Evolutionary conservation across 2,888 invertebrate genomes (phyloP).

Genomic region (Eledona agricola): DNA sequence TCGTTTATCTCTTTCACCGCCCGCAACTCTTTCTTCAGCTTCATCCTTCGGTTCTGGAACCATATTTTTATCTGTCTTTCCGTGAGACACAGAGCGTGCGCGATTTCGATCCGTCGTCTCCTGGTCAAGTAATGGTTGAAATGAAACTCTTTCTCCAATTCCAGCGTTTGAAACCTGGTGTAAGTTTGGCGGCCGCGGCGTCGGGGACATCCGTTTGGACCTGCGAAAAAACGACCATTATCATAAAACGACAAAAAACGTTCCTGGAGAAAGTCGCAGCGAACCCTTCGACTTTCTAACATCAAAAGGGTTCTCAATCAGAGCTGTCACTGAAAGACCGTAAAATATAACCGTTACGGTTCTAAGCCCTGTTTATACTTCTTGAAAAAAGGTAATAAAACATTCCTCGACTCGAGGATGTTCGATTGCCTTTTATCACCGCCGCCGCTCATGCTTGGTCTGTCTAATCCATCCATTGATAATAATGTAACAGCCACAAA

Average conservation of each 20-base stretch:
- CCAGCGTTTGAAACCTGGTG: constrained; percentile 97
- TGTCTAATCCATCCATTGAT: too few relatives aligned
- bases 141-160: constrained; percentile 98
- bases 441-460: too few relatives aligned
- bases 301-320: constrained; percentile 46
- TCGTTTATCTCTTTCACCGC: constrained; percentile 96
- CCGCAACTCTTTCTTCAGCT: constrained; percentile 93
- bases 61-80: constrained; percentile 97
- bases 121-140: constrained; percentile 98
- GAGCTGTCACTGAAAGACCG: constrained; percentile 48
- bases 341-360: constrained; percentile 57
- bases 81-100: constrained; percentile 93
- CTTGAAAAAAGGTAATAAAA: constrained; percentile 51
- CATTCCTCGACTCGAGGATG: constrained; percentile 41
- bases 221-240: constrained; percentile 67
- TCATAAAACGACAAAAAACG: constrained; percentile 48
- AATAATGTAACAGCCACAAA: too few relatives aligned
- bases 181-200: constrained; percentile 96
- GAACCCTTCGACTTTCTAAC: constrained; percentile 50
- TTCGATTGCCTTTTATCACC: constrained; percentile 44
- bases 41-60: constrained; percentile 98
- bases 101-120: constrained; percentile 95
- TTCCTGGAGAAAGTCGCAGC: constrained; percentile 42
- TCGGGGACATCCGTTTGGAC: constrained; percentile 94
- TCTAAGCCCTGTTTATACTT: constrained; percentile 53